Evolutionary conservation across 1,140 invertebrate species (phyloP).

Genomic region (Drosophila oshimai): DNA sequence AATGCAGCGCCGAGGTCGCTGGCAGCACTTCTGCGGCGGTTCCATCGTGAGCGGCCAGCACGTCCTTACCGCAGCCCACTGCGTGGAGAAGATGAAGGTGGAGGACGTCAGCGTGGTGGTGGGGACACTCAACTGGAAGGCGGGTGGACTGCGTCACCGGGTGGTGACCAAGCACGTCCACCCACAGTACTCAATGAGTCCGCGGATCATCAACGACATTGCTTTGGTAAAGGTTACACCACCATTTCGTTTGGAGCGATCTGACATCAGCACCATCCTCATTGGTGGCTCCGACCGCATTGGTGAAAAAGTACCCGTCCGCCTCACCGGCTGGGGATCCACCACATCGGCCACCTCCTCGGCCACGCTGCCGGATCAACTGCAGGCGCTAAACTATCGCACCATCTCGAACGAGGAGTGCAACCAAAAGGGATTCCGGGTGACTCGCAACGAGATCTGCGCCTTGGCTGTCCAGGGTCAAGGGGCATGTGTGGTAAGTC

Average conservation of each 20-base stretch:
- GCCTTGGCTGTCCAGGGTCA: constrained; percentile 81
- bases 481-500: constrained; percentile 82
- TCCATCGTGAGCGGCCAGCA: constrained; percentile 75
- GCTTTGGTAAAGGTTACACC: constrained; percentile 64
- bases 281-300: constrained; percentile 54
- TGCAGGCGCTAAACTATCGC: constrained; percentile 65
- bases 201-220: constrained; percentile 72
- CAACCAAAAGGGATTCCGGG: constrained; percentile 63
- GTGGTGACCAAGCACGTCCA: constrained; percentile 55
- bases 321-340: constrained; percentile 78
- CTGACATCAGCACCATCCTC: constrained; percentile 40
- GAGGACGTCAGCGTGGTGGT: constrained; percentile 79
- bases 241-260: constrained; percentile 53
- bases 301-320: constrained; percentile 53
- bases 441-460: constrained; percentile 82
- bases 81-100: constrained; percentile 63
- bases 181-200: constrained; percentile 62
- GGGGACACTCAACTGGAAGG: constrained; percentile 83
- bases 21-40: constrained; percentile 81
- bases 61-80: constrained; percentile 82
- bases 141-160: constrained; percentile 75
- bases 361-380: constrained; percentile 53
- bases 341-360: constrained; percentile 41
- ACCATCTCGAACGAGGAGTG: constrained; percentile 79
- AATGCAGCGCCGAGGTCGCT: constrained; percentile 55